Evolutionary conservation across 2,113 vertebrate species (phyloP), one percentile per base, ranked within the genome.

Genomic region (Dinomys branickii): DNA sequence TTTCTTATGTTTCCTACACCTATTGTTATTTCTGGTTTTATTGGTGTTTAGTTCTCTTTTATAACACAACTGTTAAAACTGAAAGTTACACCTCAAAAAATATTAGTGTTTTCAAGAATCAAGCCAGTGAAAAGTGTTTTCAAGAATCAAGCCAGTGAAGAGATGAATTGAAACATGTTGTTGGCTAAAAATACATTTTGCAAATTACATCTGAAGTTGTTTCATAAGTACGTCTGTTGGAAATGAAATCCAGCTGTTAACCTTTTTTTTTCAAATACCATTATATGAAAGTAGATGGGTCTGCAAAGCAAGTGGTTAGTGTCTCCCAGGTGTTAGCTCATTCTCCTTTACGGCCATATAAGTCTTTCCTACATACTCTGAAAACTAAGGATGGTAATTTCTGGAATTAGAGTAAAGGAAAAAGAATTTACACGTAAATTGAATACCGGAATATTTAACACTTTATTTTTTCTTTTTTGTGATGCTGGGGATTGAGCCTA

Each of bases 161-260:
- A 96, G 93, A 96, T 80, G 67, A 95, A 80, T n/a, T 95, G 54
- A 92, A 97, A 73, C 59, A 52, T 59, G 81, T 85, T 95, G 58
- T 91, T 96, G 41, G 35, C 91, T 94, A 96, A 96, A 96, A 95
- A 78, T 90, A 87, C 22, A 59, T 77, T 94, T 94, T 90, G 63
- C 30, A 82, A 91, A 85, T 96, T 95, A 84, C 20, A 56, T 81
- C 82, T 94, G 47, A 92, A 92, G 58, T 92, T 88, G 47, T 85
- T 95, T 85, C 93, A 50, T 35, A 81, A 94, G 77, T 84, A 2
- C 50, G 44, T 85, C 33, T 77, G 63, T 82, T 89, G 65, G 83
- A 94, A 81, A 88, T 94, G 69, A 69, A 93, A 82, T 93, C 81
- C 52, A 82, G 50, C 56, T 94, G n/a, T 94, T 83, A 8, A n/a